These are phyloP conservation scores for Aphyosemion australe DNA, from an alignment of 2,113 vertebrate genomes.

Conservation along the genomic window DNA sequence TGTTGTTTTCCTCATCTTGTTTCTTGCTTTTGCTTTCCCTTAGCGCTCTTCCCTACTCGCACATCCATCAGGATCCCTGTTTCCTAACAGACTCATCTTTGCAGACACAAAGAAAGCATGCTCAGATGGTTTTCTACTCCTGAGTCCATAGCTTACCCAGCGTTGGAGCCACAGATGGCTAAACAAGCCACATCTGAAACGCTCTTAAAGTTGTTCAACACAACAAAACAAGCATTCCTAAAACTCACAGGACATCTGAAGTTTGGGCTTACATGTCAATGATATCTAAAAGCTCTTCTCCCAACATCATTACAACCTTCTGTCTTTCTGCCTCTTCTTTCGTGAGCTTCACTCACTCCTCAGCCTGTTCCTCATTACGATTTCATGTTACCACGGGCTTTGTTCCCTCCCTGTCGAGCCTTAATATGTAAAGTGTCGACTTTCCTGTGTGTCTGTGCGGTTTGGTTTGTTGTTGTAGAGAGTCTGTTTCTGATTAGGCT, in stretches of 20 bases:
- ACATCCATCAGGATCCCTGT: background rate
- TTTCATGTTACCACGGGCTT: conserved; percentile 70
- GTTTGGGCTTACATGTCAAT: conserved; percentile 44
- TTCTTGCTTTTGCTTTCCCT: background rate
- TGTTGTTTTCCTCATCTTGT: background rate
- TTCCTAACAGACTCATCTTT: conserved; percentile 7
- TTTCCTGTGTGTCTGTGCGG: conserved; percentile 67
- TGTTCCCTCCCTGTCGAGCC: conserved; percentile 47
- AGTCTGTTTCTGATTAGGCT: conserved; percentile 73
- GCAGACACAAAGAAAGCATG: conserved; percentile 5
- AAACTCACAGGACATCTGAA: conserved; percentile 59
- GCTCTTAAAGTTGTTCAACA: conserved; percentile 30
- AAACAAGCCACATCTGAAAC: conserved; percentile 55
- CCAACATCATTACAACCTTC: conserved; percentile 34
- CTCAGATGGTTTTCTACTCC: conserved; percentile 38
- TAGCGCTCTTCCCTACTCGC: background rate
- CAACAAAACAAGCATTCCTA: conserved; percentile 50
- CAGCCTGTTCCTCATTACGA: conserved; percentile 66
- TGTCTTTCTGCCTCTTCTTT: conserved; percentile 36
- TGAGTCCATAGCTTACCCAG: conserved; percentile 23
- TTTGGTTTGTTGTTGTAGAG: conserved; percentile 72
- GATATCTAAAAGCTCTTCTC: conserved; percentile 64
- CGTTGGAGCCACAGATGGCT: conserved; percentile 41
- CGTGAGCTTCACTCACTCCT: conserved; percentile 20
- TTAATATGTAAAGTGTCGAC: conserved; percentile 72